These are phyloP conservation scores for Clarias platycephalus DNA, from an alignment of 2,797 vertebrate species.

Conservation along the genomic window DNA sequence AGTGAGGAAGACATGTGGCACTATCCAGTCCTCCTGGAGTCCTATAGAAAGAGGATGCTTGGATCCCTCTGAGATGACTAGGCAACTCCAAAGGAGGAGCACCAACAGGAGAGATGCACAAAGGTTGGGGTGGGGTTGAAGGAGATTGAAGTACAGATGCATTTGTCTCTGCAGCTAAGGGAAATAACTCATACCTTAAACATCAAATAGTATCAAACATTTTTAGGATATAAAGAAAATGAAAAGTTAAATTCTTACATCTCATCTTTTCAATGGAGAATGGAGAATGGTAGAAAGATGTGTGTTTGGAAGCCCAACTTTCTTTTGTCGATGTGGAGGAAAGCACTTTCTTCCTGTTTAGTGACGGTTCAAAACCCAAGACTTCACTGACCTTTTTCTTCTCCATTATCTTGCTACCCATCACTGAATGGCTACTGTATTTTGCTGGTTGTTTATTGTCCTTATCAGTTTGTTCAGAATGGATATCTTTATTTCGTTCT, in stretches of 20 bases:
- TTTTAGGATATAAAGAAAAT: neutral
- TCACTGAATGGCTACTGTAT: neutral
- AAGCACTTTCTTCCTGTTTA: slow-evolving; percentile 30
- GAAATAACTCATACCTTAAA: slow-evolving; percentile 16
- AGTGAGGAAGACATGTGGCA: slow-evolving; percentile 39
- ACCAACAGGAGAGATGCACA: slow-evolving; percentile 60
- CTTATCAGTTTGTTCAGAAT: slow-evolving; percentile 18
- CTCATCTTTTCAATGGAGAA: slow-evolving; percentile 79
- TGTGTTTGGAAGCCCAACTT: slow-evolving; percentile 52
- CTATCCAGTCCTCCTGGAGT: slow-evolving; percentile 46
- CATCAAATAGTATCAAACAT: neutral
- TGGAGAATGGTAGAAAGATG: slow-evolving; percentile 58
- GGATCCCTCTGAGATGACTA: slow-evolving; percentile 56
- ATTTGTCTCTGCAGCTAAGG: slow-evolving; percentile 75
- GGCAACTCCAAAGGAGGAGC: slow-evolving; percentile 64
- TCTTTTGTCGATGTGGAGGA: slow-evolving; percentile 53
- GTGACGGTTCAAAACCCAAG: neutral
- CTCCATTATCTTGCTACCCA: neutral
- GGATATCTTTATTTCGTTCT: slow-evolving; percentile 8
- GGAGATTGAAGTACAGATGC: slow-evolving; percentile 62
- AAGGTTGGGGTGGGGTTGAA: slow-evolving; percentile 63
- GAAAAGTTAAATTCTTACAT: slow-evolving; percentile 73
- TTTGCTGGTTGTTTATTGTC: slow-evolving; percentile 29
- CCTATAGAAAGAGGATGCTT: slow-evolving; percentile 55
- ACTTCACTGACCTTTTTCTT: slow-evolving; percentile 31